Conservation (phyloP, 2,113 vertebrate species). For the Pygoscelis antarcticus region DNA sequence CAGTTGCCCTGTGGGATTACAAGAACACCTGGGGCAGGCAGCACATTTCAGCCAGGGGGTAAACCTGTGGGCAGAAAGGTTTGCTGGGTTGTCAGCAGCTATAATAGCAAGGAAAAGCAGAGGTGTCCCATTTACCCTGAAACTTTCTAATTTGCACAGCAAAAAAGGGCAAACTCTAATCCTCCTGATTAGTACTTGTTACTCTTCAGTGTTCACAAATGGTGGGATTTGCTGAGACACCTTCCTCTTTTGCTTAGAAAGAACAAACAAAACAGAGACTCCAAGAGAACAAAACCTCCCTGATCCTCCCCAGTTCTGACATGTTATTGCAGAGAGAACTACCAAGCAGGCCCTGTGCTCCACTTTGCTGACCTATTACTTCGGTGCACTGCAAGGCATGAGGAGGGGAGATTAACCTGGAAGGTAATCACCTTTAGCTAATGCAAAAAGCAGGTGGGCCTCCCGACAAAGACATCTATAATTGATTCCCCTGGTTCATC, state of each 20-base stretch:
- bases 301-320: background rate
- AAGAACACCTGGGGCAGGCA: conserved; percentile 18
- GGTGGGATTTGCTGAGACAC: background rate
- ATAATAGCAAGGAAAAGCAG: background rate
- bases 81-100: background rate
- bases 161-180: background rate
- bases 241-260: background rate
- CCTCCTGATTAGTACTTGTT: background rate
- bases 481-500: background rate
- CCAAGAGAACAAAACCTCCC: background rate
- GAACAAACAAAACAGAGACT: background rate
- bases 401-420: conserved; percentile 23
- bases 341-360: background rate
- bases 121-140: background rate
- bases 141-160: background rate
- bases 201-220: background rate
- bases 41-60: background rate
- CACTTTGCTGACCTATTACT: background rate
- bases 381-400: background rate
- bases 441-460: conserved; percentile 44
- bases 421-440: conserved; percentile 38
- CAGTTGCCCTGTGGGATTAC: background rate
- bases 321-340: background rate
- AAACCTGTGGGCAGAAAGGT: background rate
- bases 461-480: conserved; percentile 25